Evolutionary conservation across 1,140 invertebrate genomes (phyloP).

Genomic region (Fopius arisanus): DNA sequence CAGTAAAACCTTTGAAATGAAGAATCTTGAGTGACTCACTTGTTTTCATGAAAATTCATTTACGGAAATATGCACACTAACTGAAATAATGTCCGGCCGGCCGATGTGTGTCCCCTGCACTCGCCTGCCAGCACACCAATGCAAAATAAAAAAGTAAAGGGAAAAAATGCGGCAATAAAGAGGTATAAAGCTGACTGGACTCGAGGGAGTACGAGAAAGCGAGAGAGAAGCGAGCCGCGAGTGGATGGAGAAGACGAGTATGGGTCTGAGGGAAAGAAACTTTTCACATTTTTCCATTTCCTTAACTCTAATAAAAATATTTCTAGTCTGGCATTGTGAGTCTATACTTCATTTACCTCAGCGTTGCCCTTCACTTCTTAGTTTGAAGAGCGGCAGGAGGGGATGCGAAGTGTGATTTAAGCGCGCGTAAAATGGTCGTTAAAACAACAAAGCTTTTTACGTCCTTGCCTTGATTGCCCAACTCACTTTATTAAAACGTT

Average conservation of each 20-base stretch:
- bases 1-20: too few species aligned
- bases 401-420: slow-evolving; percentile 60
- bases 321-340: slow-evolving; percentile 44
- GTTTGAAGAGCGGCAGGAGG: slow-evolving; percentile 29
- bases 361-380: slow-evolving; percentile 29
- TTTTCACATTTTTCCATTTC: slow-evolving; percentile 61
- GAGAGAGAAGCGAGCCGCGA: background rate
- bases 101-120: slow-evolving; percentile 53
- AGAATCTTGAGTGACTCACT: too few species aligned
- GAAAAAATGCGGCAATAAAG: slow-evolving; percentile 28
- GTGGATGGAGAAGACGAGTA: background rate
- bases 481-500: slow-evolving; percentile 65
- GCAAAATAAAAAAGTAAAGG: slow-evolving; percentile 30
- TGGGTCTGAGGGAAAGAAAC: slow-evolving; percentile 45
- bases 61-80: slow-evolving; percentile 62
- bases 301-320: slow-evolving; percentile 58
- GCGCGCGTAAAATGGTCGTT: slow-evolving; percentile 62
- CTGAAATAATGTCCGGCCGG: slow-evolving; percentile 64
- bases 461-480: slow-evolving; percentile 59
- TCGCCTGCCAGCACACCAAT: slow-evolving; percentile 32
- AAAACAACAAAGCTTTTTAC: slow-evolving; percentile 65
- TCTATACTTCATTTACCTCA: slow-evolving; percentile 21
- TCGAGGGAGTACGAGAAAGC: slow-evolving; percentile 2
- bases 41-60: slow-evolving; percentile 59
- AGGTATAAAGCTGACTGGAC: slow-evolving; percentile 21